phyloP scores from a whole-genome alignment of 2,888 invertebrate species.

The Aspidiotus rigidus region DNA sequence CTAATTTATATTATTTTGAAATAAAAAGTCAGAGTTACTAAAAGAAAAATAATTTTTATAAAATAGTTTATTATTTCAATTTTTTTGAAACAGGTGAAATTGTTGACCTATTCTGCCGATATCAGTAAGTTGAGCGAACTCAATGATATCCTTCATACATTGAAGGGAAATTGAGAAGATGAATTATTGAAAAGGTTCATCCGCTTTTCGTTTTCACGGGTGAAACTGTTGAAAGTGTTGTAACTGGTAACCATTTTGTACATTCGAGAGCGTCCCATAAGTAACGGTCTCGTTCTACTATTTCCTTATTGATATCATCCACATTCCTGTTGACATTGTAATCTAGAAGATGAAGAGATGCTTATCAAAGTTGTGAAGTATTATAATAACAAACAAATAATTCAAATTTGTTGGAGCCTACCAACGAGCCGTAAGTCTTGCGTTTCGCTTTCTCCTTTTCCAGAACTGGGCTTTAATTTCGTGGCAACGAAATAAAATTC shows the following conservation, averaged over 20 bases:
- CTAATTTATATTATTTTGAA: background rate
- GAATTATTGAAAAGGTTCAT: background rate
- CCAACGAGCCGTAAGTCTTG: constrained; percentile 20
- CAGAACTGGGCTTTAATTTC: constrained; percentile 2
- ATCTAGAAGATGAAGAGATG: constrained; percentile 46
- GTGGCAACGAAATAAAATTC: constrained; percentile 18
- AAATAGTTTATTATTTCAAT: background rate
- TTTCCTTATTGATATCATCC: constrained; percentile 66
- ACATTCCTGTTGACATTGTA: constrained; percentile 64
- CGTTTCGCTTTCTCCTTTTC: constrained; percentile 1
- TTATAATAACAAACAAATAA: background rate
- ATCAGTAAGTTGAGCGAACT: constrained; percentile 16
- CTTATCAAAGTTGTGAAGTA: constrained; percentile 5
- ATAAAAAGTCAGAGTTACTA: background rate
- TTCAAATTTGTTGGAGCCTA: background rate
- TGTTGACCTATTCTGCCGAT: background rate
- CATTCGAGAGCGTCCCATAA: constrained; percentile 73
- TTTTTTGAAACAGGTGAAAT: constrained; percentile 12
- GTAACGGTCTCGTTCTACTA: constrained; percentile 63
- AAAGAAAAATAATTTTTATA: background rate
- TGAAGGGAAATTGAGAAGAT: constrained; percentile 11
- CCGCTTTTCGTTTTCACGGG: background rate
- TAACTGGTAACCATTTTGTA: constrained; percentile 68
- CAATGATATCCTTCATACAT: constrained; percentile 17
- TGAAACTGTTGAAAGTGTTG: background rate